A percentile compares a stretch with the other conserved stretches of the same genome.
These are phyloP conservation scores for Sphaerophoria rueppellii DNA, from an alignment of 2,888 invertebrate genomes.

Conservation along the genomic window DNA sequence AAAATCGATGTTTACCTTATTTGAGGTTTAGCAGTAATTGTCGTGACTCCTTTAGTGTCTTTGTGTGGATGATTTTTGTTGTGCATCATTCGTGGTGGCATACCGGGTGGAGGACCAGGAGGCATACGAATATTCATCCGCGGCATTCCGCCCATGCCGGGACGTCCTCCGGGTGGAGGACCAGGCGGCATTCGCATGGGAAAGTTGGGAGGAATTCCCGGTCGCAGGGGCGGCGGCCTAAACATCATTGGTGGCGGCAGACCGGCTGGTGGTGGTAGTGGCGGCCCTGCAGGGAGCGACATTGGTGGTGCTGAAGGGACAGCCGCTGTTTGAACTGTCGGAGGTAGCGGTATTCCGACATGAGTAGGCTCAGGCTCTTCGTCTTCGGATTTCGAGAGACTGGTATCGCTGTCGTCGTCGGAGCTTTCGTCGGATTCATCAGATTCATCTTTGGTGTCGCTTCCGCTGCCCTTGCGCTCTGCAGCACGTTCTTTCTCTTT, in stretches of 20 bases:
- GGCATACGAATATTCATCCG: constrained; percentile 84
- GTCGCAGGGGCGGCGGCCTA: constrained; percentile 84
- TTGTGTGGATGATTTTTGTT: constrained; percentile 90
- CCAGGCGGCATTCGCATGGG: constrained; percentile 82
- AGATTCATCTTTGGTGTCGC: constrained; percentile 63
- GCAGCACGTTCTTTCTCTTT: constrained; percentile 86
- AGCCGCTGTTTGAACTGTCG: constrained; percentile 64
- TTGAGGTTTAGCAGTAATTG: constrained; percentile 98
- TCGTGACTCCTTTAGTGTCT: constrained; percentile 88
- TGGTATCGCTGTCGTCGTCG: constrained; percentile 68
- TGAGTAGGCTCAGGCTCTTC: constrained; percentile 56
- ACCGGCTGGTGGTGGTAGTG: constrained; percentile 83
- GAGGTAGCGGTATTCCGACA: constrained; percentile 77
- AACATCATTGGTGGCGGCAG: constrained; percentile 83
- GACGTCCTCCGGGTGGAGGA: constrained; percentile 83
- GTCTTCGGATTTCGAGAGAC: constrained; percentile 61
- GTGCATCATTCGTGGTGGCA: constrained; percentile 84
- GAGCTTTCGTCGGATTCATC: constrained; percentile 74
- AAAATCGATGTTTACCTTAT: constrained; percentile 84
- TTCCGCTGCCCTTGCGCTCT: constrained; percentile 78
- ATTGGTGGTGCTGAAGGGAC: constrained; percentile 75
- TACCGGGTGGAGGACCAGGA: constrained; percentile 86
- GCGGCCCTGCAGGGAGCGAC: constrained; percentile 82
- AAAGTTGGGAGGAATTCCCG: constrained; percentile 81
- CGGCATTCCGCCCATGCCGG: constrained; percentile 85